Percentiles rank a stretch among this genome's conserved stretches.
Conservation (phyloP, 2,888 invertebrate species). For the Lasius platythorax region DNA sequence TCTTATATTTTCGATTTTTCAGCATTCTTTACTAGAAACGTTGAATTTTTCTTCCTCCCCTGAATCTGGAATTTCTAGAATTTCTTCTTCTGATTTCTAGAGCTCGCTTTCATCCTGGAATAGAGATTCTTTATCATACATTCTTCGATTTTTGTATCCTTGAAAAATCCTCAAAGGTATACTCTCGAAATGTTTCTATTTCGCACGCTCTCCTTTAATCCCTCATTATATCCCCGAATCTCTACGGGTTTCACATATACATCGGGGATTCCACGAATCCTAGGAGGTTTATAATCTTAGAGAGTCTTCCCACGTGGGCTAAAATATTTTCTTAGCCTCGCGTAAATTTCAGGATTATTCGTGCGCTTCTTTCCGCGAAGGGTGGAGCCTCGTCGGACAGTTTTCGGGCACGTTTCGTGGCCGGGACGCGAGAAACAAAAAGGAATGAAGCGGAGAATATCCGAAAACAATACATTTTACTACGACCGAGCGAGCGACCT, state of each 20-base stretch:
- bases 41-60: not conserved
- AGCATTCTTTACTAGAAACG: not conserved
- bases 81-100: not conserved
- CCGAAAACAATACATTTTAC: constrained; percentile 82
- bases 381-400: not conserved
- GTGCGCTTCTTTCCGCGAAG: not conserved
- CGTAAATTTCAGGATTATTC: constrained; percentile 42
- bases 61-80: not conserved
- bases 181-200: not conserved
- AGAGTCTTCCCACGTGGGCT: not conserved
- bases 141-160: not conserved
- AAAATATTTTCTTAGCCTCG: constrained; percentile 19
- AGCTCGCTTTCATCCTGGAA: not conserved
- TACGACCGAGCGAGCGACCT: constrained; percentile 54
- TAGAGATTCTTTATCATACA: not conserved
- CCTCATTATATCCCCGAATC: not conserved
- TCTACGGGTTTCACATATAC: not conserved
- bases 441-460: constrained; percentile 78
- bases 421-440: constrained; percentile 74
- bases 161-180: not conserved
- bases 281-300: constrained; percentile 21
- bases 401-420: constrained; percentile 21
- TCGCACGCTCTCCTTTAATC: not conserved
- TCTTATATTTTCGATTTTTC: not conserved
- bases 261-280: not conserved